A percentile compares a stretch with the other conserved stretches of the same genome.
Conservation (phyloP, 2,113 vertebrate genomes). For the Laticauda laticaudata region DNA sequence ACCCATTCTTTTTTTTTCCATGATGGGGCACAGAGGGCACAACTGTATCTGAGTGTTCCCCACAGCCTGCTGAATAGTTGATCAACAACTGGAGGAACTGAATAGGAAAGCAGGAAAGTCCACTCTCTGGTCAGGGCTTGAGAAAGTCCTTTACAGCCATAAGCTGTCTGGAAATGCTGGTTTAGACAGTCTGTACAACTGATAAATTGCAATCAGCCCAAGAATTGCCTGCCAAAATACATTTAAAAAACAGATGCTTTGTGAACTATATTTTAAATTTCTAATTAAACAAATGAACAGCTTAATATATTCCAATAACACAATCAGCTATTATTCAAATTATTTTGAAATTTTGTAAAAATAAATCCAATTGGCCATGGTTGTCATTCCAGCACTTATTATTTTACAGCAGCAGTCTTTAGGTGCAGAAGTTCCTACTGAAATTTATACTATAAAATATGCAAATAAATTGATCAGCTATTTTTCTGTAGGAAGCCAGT, state of each 20-base stretch:
- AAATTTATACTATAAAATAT: not conserved
- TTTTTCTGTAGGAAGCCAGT: not conserved
- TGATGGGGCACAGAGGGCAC: not conserved
- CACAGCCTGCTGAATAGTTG: not conserved
- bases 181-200: not conserved
- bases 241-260: not conserved
- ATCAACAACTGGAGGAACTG: not conserved
- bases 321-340: not conserved
- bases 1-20: accelerated
- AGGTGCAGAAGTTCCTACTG: not conserved
- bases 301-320: not conserved
- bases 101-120: not conserved
- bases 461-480: not conserved
- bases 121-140: not conserved
- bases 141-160: not conserved
- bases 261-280: not conserved
- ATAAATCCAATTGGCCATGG: not conserved
- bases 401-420: not conserved
- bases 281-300: not conserved
- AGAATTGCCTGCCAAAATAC: not conserved
- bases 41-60: not conserved
- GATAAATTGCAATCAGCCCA: not conserved
- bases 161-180: not conserved
- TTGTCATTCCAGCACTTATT: not conserved
- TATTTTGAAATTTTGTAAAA: not conserved